Base-by-base conservation (phyloP, 1,140 invertebrate genomes). In the Cotesia chilonis region DNA sequence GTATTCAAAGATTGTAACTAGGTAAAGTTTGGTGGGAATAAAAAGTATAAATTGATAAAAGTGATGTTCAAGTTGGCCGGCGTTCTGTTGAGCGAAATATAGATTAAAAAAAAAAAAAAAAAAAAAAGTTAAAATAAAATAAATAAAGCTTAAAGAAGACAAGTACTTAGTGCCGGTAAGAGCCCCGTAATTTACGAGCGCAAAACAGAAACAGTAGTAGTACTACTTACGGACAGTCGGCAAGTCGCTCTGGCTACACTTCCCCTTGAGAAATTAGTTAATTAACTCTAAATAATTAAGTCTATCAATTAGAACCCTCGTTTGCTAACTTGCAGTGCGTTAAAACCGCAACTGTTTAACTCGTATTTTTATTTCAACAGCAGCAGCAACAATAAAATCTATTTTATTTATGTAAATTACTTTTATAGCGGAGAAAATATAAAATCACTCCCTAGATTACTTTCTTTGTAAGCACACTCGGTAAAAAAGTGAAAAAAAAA, bases 211-310 rank as follows among this genome's bases (percentile, higher is more conserved):
- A 41, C 41, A 41, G 41, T 41, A 41, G 41, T 74, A 41, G 41
- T 74, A 73, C 59, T 0, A 28, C 17, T 28, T 59, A 67, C 38
- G 36, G 47, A 71, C 64, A 71, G 64, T 57, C 20, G 20, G 35
- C 36, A 41, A 54, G 60, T 60, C 63, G 52, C 17, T 70, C 70
- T 38, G 54, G 52, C 67, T 70, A 70, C 47, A 67, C 60, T 74
- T 74, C 54, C 54, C 55, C 36, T 47, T 72, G 75, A 79, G 74
- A 75, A 75, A 77, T 78, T 76, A 75, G 72, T 74, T 79, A 79
- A 79, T 79, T 79, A 74, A 70, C 59, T 74, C 75, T 74, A 76
- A 76, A 79, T 76, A 76, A 79, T 77, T 77, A 70, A 67, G 35
- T 70, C 47, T 71, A 70, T 68, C 71, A 72, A 68, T 72, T 72